Conservation (phyloP, 2,888 invertebrate genomes). For the Tetheella fluctuosa region DNA sequence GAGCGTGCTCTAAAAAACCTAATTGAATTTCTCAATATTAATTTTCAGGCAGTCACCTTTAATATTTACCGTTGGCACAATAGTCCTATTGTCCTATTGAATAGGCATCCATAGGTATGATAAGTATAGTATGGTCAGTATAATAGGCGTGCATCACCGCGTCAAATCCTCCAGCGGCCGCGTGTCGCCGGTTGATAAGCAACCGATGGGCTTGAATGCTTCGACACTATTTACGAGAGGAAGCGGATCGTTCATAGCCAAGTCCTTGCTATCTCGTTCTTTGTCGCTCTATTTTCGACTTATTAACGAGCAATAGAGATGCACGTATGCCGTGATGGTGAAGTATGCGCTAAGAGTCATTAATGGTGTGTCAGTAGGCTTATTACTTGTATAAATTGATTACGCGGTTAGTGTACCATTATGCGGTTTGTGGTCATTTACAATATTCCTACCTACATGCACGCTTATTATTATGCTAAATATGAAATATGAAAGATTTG, state of each 20-base stretch:
- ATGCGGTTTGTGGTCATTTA: no score
- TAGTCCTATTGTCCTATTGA: no score
- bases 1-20: background rate
- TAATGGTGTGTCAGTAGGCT: background rate
- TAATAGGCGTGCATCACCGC: constrained; percentile 66
- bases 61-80: background rate
- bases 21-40: background rate
- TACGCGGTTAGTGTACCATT: no score
- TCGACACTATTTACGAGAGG: constrained; percentile 34
- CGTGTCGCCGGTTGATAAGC: constrained; percentile 78
- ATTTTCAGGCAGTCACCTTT: background rate
- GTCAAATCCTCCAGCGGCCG: constrained; percentile 71
- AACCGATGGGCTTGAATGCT: constrained; percentile 52
- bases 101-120: constrained; percentile 10
- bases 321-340: no score
- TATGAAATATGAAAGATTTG: no score
- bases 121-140: constrained; percentile 47
- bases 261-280: background rate
- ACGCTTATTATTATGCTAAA: no score
- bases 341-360: background rate
- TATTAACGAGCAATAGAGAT: background rate
- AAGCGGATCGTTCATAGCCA: constrained; percentile 23
- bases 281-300: constrained; percentile 8
- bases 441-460: no score
- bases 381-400: no score